Conservation (phyloP, 2,888 invertebrate genomes). For the Diloba caeruleocephala region DNA sequence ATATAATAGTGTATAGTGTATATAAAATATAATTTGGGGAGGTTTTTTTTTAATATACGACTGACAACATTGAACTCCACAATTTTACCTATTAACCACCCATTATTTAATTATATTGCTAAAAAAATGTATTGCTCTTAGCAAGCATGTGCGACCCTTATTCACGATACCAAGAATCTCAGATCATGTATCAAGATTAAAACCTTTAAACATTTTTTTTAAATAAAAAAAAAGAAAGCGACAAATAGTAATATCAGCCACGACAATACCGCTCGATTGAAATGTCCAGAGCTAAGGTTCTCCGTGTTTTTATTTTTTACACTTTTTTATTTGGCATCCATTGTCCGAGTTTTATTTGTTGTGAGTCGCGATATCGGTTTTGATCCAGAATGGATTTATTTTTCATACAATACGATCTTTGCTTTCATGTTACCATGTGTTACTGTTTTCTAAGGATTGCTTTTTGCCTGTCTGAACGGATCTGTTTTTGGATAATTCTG, state of each 20-base stretch:
- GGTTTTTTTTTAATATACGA: no score
- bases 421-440: slow-evolving; percentile 34
- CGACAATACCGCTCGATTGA: slow-evolving; percentile 47
- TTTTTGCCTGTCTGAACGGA: slow-evolving; percentile 3
- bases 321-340: slow-evolving; percentile 39
- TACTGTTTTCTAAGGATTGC: slow-evolving; percentile 26
- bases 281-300: slow-evolving; percentile 47
- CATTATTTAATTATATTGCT: no score
- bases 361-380: slow-evolving; percentile 47
- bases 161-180: no score
- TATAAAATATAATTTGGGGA: no score
- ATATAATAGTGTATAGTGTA: no score
- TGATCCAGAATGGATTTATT: slow-evolving; percentile 54
- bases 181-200: no score
- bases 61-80: no score
- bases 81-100: no score
- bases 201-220: no score
- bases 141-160: no score
- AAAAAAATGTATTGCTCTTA: no score
- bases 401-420: slow-evolving; percentile 48
- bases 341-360: slow-evolving; percentile 56
- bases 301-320: slow-evolving; percentile 46
- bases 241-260: slow-evolving; percentile 44
- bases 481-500: slow-evolving; percentile 14
- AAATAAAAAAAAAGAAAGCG: no score